phyloP scores from a whole-genome alignment of 35 echinoderm and acorn worm genomes.

The Apostichopus japonicus region DNA sequence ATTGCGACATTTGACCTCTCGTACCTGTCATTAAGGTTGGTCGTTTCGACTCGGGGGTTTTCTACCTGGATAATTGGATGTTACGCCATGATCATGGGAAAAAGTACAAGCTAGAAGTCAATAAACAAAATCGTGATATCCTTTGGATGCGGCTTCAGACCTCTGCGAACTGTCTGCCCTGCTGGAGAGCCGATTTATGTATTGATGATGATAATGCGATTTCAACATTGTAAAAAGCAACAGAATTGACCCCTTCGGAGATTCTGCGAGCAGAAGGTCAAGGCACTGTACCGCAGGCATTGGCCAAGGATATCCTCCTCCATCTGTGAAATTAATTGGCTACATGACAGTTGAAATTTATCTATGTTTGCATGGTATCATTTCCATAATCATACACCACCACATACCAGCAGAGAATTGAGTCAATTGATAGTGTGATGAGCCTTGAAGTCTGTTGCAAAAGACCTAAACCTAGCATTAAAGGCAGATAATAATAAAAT shows the following conservation, averaged over 20 bases:
- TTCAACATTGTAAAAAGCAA: neutral
- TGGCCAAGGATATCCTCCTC: neutral
- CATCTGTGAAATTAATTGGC: neutral
- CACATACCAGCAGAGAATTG: too few species aligned
- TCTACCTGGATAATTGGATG: slow-evolving; percentile 39
- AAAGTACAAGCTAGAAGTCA: neutral
- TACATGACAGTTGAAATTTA: too few species aligned
- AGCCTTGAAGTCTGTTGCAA: too few species aligned
- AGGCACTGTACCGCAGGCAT: neutral
- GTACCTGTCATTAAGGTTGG: slow-evolving; percentile 21
- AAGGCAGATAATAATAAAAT: too few species aligned
- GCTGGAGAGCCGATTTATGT: neutral
- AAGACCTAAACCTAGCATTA: too few species aligned
- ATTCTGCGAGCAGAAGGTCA: slow-evolving; percentile 6
- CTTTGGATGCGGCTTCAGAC: slow-evolving; percentile 3
- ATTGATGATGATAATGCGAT: neutral
- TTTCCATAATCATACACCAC: too few species aligned
- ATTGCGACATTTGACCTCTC: slow-evolving; percentile 34
- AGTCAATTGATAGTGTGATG: too few species aligned
- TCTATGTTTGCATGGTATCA: too few species aligned
- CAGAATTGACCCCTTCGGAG: slow-evolving; percentile 17
- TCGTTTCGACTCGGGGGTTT: neutral
- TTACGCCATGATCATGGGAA: neutral
- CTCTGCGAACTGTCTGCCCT: neutral
- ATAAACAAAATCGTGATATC: neutral